Conservation (phyloP, 2,113 vertebrate genomes). For the Formicarius rufipectus region DNA sequence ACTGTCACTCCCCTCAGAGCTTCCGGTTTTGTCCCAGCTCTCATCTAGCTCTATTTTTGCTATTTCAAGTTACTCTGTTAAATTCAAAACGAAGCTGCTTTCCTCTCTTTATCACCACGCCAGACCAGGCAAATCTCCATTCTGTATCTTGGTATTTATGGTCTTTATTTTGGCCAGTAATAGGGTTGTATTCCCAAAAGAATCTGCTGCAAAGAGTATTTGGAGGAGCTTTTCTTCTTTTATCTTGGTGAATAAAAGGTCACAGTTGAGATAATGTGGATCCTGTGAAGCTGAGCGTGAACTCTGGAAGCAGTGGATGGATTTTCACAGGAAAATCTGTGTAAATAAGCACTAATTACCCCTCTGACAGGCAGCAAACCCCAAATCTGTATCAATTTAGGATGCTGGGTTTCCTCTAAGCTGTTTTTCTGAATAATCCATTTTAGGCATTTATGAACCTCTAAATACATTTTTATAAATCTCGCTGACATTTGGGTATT, state of each 20-base stretch:
- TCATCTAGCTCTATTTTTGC: neutral
- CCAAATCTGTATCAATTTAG: conserved; percentile 53
- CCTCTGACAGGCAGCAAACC: conserved; percentile 6
- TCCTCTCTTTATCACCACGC: rapidly evolving
- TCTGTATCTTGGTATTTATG: neutral
- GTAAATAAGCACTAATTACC: conserved; percentile 55
- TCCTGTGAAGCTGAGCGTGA: neutral
- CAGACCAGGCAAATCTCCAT: neutral
- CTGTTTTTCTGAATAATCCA: conserved; percentile 54
- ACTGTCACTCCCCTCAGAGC: neutral
- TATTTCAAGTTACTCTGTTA: neutral
- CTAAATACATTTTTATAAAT: conserved; percentile 74
- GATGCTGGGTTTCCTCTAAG: conserved; percentile 3
- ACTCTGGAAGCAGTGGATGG: neutral
- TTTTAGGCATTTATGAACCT: conserved; percentile 70
- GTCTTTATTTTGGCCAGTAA: neutral
- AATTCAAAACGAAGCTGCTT: neutral
- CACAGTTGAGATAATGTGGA: neutral
- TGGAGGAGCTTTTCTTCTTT: neutral
- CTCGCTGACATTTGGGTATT: conserved; percentile 73
- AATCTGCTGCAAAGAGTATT: neutral
- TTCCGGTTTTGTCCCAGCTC: neutral
- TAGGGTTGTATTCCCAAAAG: neutral
- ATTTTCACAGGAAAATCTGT: conserved; percentile 14
- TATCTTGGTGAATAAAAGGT: neutral